Evolutionary conservation across 2,113 vertebrate genomes (phyloP).

Genomic region (Daphoenositta chrysoptera): DNA sequence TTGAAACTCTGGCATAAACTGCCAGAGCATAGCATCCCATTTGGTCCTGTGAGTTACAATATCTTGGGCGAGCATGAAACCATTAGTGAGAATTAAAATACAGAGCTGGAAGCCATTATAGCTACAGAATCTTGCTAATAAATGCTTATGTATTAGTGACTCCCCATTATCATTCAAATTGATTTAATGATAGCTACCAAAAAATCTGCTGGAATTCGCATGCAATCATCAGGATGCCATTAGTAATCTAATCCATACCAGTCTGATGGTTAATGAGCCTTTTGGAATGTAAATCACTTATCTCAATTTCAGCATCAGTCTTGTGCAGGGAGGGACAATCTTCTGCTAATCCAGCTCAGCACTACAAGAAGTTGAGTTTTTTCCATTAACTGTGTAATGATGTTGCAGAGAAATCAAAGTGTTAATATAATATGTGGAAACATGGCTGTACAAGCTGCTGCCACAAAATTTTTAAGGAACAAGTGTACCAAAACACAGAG

Average conservation of each 20-base stretch:
- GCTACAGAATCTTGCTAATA: background rate
- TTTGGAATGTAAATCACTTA: conserved; percentile 7
- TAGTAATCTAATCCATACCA: background rate
- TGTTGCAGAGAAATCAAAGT: background rate
- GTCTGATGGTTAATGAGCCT: background rate
- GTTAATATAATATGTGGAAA: background rate
- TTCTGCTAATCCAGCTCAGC: background rate
- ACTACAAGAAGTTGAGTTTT: background rate
- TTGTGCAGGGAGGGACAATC: background rate
- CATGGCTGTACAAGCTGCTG: background rate
- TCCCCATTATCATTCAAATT: background rate
- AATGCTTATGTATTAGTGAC: background rate
- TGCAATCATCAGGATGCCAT: background rate
- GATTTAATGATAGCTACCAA: conserved; percentile 6
- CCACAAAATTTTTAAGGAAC: background rate
- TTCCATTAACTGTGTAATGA: background rate
- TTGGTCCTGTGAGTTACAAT: background rate
- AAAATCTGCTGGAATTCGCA: background rate
- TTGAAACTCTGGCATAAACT: background rate
- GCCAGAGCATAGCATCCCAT: background rate
- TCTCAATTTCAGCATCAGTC: conserved; percentile 6
- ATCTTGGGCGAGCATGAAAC: background rate
- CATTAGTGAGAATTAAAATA: background rate
- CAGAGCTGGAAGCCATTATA: background rate
- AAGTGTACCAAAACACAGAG: background rate